Base-by-base conservation (phyloP, 1,140 invertebrate species). In the Vanessa tameamea region DNA sequence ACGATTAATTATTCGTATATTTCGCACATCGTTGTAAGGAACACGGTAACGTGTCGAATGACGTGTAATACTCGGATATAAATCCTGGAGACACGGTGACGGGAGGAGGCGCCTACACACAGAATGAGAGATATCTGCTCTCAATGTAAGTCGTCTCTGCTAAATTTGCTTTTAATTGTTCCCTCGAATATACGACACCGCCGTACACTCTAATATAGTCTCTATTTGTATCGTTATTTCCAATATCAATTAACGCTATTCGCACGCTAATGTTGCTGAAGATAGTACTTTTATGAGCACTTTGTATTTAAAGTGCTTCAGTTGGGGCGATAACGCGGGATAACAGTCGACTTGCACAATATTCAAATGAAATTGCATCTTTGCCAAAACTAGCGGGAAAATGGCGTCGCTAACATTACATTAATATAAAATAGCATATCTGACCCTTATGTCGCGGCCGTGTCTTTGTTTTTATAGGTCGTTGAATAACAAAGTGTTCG, bases 281-380 rank as follows among this genome's bases (percentile, higher is more conserved):
- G 79, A 82, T 81, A 84, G 79, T 86, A 85, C 87, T 87, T 88
- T 88, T 88, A 91, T 88, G 81, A 87, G 81, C 86, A 87, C 84
- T 92, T 89, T 92, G 84, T 90, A 91, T 91, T 92, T 92, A 90
- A 92, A 92, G 77, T 86, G 85, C 82, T 85, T 82, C 87, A 83
- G 83, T 82, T 83, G 82, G 78, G 79, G 82, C 79, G 82, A 88
- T 90, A 89, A 84, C 86, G 85, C 83, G 76, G 80, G 84, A 86
- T 87, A 90, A 89, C 88, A 84, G 86, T 85, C 82, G 74, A 87
- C 88, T 89, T 91, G 89, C 88, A 90, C 87, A 88, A 89, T 92
- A 92, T 92, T 92, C 90, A 92, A 92, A 92, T 92, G 88, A 90
- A 91, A 92, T 92, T 92, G 89, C 88, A 92, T 91, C 90, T 92